Evolutionary conservation across 2,888 invertebrate genomes (phyloP).

Genomic region (Heteromyza rotundicornis): DNA sequence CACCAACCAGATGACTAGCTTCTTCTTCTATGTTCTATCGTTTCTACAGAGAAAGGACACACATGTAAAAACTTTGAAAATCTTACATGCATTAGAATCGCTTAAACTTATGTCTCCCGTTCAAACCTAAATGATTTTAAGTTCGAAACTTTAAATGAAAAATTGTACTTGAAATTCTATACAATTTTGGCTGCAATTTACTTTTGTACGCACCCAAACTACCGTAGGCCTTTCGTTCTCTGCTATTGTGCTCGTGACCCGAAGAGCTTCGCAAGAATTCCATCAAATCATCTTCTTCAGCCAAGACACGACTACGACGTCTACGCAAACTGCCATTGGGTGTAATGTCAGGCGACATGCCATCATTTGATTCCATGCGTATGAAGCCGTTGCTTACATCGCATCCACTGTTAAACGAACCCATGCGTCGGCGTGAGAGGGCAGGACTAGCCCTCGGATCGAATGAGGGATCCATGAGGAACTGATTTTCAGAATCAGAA

Average conservation of each 20-base stretch:
- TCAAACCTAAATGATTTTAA: too few species aligned
- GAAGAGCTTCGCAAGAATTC: slow-evolving; percentile 82
- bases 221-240: slow-evolving; percentile 81
- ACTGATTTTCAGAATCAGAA: slow-evolving; percentile 75
- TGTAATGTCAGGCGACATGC: slow-evolving; percentile 73
- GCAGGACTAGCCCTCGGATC: slow-evolving; percentile 78
- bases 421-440: slow-evolving; percentile 70
- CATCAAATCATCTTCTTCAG: slow-evolving; percentile 86
- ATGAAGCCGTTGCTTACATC: slow-evolving; percentile 48
- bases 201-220: slow-evolving; percentile 77
- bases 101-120: too few species aligned
- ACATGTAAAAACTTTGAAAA: too few species aligned
- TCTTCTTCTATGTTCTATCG: too few species aligned
- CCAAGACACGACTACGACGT: slow-evolving; percentile 79
- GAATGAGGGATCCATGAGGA: slow-evolving; percentile 77
- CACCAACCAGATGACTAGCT: too few species aligned
- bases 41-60: too few species aligned
- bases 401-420: slow-evolving; percentile 68
- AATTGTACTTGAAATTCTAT: too few species aligned
- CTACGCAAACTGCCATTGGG: slow-evolving; percentile 87
- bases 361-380: slow-evolving; percentile 50
- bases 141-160: too few species aligned
- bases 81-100: too few species aligned
- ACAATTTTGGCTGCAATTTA: too few species aligned
- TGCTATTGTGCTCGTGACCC: slow-evolving; percentile 73